Base-by-base conservation (phyloP, 2,888 invertebrate genomes). In the Reticulitermes lucifugus region DNA sequence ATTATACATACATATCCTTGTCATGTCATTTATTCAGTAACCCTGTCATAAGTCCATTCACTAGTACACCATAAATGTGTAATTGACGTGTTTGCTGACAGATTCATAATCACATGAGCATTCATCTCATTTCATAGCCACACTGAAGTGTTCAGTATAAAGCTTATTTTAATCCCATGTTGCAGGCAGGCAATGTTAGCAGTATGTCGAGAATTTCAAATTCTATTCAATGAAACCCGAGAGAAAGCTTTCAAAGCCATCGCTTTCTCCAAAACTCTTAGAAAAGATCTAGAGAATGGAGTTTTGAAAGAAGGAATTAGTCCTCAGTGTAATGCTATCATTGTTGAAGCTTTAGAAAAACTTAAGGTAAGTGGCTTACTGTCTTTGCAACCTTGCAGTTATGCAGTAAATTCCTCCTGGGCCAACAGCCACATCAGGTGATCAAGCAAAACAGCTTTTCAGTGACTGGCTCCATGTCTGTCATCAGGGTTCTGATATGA, bases 191-290 rank as follows among this genome's bases (percentile, higher is more conserved):
- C 92, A 86, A 90, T 94, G 87, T 93, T 94, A 89, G 91, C 91
- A 59, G 92, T 96, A 85, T 96, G 97, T 87, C 94, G 98, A 65
- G 94, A 95, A 89, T 94, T 96, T 89, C 98, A 98, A 91, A 92
- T 93, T 84, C 91, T 96, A 88, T 96, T 97, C 90, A 95, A 95
- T 59, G 93, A 95, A 88, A 95, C 96, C 89, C 93, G 96, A 22
- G 97, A 97, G 90, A 93, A 95, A 88, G 94, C 96, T 85, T 93
- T 96, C 83, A 96, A 96, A 90, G 95, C 96, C 22, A 93, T 97
- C 87, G 94, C 95, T 87, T 96, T 98, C 91, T 96, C 96, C 75
- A 96, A 96, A 90, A 94, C 94, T 86, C 92, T 98, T 65, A 92
- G 93, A 84, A 93, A 94, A 89, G 95, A 95, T 89, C 92, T 95